Base-by-base conservation (phyloP, 2,113 vertebrate species). In the Bothrops jararaca region DNA sequence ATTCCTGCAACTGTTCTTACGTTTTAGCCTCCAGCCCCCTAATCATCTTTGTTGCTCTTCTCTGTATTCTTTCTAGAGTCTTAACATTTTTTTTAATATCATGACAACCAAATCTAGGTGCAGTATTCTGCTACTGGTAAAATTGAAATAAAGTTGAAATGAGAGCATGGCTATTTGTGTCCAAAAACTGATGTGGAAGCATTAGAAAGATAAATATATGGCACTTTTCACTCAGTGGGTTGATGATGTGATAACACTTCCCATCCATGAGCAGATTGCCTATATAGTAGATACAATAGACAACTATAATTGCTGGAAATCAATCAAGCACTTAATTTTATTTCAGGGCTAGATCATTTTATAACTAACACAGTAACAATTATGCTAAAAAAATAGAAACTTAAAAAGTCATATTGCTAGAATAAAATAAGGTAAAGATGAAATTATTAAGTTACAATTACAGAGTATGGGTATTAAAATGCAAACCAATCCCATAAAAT, bases 271-370 rank as follows among this genome's bases (percentile, higher is more conserved):
- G 26, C 10, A 64, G 58, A 64, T 29, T 29, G 26, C 29, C 26
- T 29, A 64, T n/a, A n/a, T n/a, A 69, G 29, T 29, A 91, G 91
- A 90, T 74, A 92, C n/a, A 89, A 91, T 20, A 34, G n/a, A 20
- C 5, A 74, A 74, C 39, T 20, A 74, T 74, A 93, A 96, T 89
- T 92, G 89, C 74, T 95, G 92, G 92, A 92, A 93, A 64, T 57
- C 90, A 94, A 96, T 97, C 64, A 74, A 69, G n/a, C 58, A 26
- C 23, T 60, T 10, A 60, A 29, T 64, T 1, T 29, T 64, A 80
- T 80, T 80, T 80, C 15, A 39, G 2, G 7, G 15, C 5, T 20
- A 80, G 18, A 20, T 20, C 13, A 80, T 15, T 15, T 39, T 80
- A 39, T 39, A 39, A 80, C n/a, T 80, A 74, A 80, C 13, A 34